Evolutionary conservation across 2,113 vertebrate genomes (phyloP).

Genomic region (Phalacrocorax pelagicus): DNA sequence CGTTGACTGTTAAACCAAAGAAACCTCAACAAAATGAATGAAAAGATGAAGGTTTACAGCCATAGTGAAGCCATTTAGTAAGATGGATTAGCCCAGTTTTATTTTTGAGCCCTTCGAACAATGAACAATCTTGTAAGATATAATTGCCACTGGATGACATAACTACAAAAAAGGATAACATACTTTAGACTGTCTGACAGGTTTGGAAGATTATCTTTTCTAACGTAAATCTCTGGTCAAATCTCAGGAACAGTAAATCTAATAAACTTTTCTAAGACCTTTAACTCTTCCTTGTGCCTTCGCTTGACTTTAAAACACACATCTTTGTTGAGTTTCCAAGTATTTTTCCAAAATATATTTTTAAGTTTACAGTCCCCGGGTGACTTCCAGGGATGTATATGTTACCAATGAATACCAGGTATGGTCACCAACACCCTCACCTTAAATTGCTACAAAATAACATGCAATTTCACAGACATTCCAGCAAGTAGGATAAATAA

Average conservation of each 20-base stretch:
- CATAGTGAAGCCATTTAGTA: background rate
- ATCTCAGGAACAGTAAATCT: conserved; percentile 34
- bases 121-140: conserved; percentile 27
- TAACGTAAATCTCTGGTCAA: background rate
- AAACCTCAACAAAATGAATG: background rate
- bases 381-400: background rate
- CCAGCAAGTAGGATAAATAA: background rate
- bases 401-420: no score
- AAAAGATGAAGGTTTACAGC: background rate
- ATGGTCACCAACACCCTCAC: background rate
- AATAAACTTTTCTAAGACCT: conserved; percentile 39
- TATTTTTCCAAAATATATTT: background rate
- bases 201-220: conserved; percentile 56
- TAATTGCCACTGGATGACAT: conserved; percentile 30
- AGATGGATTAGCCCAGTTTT: conserved; percentile 42
- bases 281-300: conserved; percentile 20
- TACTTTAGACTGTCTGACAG: conserved; percentile 9
- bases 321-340: background rate
- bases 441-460: background rate
- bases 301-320: background rate
- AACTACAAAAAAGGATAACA: conserved; percentile 51
- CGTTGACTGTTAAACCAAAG: background rate
- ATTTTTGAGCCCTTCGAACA: conserved; percentile 17
- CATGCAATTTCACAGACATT: background rate
- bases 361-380: background rate